Conservation (phyloP, 1,140 invertebrate species). For the Ctenoplectra terminalis region DNA sequence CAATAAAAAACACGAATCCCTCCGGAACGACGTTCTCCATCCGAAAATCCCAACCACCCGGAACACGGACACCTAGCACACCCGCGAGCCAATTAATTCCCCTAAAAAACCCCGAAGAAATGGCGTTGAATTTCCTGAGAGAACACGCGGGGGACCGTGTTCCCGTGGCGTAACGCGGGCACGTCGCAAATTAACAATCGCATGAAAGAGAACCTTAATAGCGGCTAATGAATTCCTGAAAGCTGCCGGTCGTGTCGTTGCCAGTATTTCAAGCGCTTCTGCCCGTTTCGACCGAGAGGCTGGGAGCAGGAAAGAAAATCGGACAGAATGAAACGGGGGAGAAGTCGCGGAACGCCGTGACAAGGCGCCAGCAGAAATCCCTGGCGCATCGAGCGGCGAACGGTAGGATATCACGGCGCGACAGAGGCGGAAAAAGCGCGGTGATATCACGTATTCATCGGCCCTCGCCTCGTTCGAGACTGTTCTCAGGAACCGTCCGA, state of each 20-base stretch:
- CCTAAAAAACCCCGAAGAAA: neutral
- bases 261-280: conserved; percentile 12
- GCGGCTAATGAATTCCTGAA: conserved; percentile 43
- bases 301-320: no score
- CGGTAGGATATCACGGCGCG: conserved; percentile 4
- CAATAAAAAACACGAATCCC: no score
- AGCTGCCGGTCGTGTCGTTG: neutral
- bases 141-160: no score
- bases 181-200: conserved; percentile 36
- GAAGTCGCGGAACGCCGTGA: neutral
- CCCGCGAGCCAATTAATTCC: neutral
- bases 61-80: no score
- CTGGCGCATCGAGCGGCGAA: neutral
- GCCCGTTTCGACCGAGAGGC: no score
- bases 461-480: conserved; percentile 25
- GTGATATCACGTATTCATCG: conserved; percentile 48
- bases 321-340: no score
- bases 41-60: no score
- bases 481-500: conserved; percentile 25
- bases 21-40: neutral
- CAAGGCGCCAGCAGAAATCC: conserved; percentile 6
- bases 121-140: no score
- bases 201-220: conserved; percentile 22
- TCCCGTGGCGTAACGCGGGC: neutral
- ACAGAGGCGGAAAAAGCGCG: conserved; percentile 16